Evolutionary conservation across 37 sponge, comb jelly and placozoan genomes (phyloP).

Genomic region (Hexactinellida sp.): DNA sequence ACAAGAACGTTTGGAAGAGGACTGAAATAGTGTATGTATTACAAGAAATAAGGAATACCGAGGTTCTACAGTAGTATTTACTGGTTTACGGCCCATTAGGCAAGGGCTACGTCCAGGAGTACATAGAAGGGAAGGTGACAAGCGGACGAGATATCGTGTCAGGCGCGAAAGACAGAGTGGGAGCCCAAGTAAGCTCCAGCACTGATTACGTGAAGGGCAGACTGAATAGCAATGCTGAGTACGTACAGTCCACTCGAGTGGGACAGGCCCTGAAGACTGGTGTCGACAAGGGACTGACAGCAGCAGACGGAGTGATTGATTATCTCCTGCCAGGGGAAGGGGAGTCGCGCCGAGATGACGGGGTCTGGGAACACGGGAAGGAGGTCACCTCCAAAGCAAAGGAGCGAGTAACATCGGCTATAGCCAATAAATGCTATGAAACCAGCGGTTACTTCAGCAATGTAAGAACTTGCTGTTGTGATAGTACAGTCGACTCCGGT

Average conservation of each 20-base stretch:
- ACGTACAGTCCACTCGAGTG: background rate
- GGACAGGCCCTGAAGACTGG: background rate
- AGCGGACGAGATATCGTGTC: background rate
- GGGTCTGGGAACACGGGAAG: background rate
- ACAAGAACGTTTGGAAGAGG: too few relatives aligned
- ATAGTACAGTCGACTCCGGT: too few relatives aligned
- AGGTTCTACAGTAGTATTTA: too few relatives aligned
- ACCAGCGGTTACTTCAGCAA: background rate
- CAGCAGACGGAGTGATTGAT: background rate
- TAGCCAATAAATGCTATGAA: background rate
- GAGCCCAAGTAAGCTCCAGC: background rate
- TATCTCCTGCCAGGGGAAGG: background rate
- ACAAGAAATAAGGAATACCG: too few relatives aligned
- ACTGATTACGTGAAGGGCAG: background rate
- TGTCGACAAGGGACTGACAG: background rate
- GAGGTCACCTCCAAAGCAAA: constrained; percentile 9
- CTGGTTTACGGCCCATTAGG: too few relatives aligned
- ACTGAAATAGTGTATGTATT: too few relatives aligned
- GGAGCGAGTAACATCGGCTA: background rate
- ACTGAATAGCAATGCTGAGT: background rate
- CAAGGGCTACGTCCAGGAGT: too few relatives aligned
- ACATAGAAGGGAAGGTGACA: background rate
- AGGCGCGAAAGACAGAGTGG: background rate
- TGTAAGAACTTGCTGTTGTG: background rate
- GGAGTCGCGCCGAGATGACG: background rate